Evolutionary conservation across 2,113 vertebrate species (phyloP).

Genomic region (Datnioides undecimradiatus): DNA sequence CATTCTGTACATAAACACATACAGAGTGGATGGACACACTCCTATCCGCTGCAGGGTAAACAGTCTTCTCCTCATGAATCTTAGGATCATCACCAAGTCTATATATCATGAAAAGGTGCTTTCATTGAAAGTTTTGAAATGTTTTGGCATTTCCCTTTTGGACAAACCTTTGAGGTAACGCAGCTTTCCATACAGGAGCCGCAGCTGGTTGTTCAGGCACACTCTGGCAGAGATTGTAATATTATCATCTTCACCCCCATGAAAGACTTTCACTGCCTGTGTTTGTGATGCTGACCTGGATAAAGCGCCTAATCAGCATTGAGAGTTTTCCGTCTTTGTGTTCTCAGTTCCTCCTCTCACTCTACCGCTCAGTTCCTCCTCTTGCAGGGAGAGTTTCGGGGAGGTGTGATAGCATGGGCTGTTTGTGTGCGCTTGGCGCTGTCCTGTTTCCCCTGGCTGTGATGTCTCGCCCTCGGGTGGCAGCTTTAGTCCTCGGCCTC

Average conservation of each 20-base stretch:
- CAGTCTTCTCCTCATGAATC: no score
- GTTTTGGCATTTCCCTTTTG: not conserved
- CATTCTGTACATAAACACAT: constrained; percentile 2
- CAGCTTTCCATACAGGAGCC: not conserved
- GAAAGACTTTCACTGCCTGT: constrained; percentile 42
- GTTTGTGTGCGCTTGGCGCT: not conserved
- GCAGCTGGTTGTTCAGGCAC: not conserved
- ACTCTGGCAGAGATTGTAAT: no score
- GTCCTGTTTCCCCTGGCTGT: constrained; percentile 13
- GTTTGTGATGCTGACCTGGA: constrained; percentile 52
- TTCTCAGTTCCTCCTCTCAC: not conserved
- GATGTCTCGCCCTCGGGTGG: not conserved
- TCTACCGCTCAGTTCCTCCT: constrained; percentile 29
- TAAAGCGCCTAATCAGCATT: constrained; percentile 52
- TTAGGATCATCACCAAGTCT: no score
- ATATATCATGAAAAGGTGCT: not conserved
- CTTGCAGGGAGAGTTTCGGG: constrained; percentile 32
- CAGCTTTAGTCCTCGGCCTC: constrained; percentile 7
- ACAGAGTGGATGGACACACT: not conserved
- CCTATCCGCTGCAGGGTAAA: no score
- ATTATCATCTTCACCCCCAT: constrained; percentile 7
- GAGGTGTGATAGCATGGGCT: constrained; percentile 47
- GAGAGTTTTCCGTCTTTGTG: constrained; percentile 40
- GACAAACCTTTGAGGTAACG: not conserved
- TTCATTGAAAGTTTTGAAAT: not conserved